phyloP scores from a whole-genome alignment of 2,113 vertebrate genomes.

The Microcebus jonahi region DNA sequence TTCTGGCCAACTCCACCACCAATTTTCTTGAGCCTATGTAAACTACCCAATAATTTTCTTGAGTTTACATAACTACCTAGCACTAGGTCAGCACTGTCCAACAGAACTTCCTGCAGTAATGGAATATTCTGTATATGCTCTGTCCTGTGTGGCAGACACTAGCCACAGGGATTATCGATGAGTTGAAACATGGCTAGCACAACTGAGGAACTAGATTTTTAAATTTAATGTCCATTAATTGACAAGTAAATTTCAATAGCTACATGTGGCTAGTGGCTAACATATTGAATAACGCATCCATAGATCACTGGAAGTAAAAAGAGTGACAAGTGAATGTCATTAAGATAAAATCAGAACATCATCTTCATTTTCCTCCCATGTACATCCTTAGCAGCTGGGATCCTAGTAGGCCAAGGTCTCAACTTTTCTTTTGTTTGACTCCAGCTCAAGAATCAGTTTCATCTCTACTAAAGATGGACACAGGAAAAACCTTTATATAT shows the following conservation, averaged over 20 bases:
- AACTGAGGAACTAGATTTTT: background rate
- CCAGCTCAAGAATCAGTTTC: background rate
- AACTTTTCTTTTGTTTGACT: background rate
- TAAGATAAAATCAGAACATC: background rate
- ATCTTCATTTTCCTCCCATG: background rate
- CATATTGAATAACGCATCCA: background rate
- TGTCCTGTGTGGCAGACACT: background rate
- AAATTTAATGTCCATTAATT: background rate
- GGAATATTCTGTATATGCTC: background rate
- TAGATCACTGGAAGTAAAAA: background rate
- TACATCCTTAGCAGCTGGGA: background rate
- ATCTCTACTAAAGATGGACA: background rate
- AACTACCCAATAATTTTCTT: background rate
- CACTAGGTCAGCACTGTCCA: background rate
- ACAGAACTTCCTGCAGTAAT: background rate
- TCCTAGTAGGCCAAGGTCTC: background rate
- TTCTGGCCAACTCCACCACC: background rate
- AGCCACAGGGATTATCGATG: background rate
- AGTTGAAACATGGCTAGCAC: background rate
- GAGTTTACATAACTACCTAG: background rate
- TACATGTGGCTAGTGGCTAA: background rate
- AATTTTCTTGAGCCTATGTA: background rate
- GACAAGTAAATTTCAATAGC: background rate
- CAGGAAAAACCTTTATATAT: background rate
- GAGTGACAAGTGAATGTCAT: background rate